phyloP scores from a whole-genome alignment of 1,140 invertebrate genomes.

The Drosophila dunni region DNA sequence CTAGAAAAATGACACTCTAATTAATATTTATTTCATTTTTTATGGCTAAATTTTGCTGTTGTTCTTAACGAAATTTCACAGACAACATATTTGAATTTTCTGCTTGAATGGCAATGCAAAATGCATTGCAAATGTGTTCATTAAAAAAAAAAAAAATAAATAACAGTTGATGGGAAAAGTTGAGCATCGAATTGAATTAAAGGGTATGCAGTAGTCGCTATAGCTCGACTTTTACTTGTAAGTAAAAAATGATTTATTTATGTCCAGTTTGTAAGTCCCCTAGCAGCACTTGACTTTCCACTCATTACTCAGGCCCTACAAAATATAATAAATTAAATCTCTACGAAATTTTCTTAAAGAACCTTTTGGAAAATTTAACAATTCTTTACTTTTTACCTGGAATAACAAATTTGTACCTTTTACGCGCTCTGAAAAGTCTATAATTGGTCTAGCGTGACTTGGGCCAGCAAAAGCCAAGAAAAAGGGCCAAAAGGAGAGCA shows the following conservation, averaged over 20 bases:
- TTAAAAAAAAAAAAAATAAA: not conserved
- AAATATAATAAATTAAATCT: too few relatives aligned
- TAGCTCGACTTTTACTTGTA: too few relatives aligned
- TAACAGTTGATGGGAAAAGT: not conserved
- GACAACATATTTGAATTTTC: conserved; percentile 27
- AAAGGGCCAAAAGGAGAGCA: conserved; percentile 8
- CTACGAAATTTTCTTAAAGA: too few relatives aligned
- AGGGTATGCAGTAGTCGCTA: not conserved
- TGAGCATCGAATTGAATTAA: not conserved
- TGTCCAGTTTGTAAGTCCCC: too few relatives aligned
- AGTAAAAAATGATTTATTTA: not conserved
- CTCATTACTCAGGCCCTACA: too few relatives aligned
- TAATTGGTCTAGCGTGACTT: conserved; percentile 24
- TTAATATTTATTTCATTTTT: conserved; percentile 6
- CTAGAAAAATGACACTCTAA: not conserved
- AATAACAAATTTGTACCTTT: not conserved
- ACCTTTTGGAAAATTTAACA: not conserved
- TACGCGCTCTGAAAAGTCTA: not conserved
- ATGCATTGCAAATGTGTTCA: conserved; percentile 14
- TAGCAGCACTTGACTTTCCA: too few relatives aligned
- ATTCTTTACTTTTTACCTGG: not conserved
- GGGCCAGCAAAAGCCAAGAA: not conserved
- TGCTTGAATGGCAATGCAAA: conserved; percentile 39
- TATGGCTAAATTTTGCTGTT: not conserved
- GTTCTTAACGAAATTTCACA: conserved; percentile 22